A percentile compares a stretch with the other conserved stretches of the same genome.
phyloP scores from a whole-genome alignment of 2,797 vertebrate species.

The Peromyscus aztecus region DNA sequence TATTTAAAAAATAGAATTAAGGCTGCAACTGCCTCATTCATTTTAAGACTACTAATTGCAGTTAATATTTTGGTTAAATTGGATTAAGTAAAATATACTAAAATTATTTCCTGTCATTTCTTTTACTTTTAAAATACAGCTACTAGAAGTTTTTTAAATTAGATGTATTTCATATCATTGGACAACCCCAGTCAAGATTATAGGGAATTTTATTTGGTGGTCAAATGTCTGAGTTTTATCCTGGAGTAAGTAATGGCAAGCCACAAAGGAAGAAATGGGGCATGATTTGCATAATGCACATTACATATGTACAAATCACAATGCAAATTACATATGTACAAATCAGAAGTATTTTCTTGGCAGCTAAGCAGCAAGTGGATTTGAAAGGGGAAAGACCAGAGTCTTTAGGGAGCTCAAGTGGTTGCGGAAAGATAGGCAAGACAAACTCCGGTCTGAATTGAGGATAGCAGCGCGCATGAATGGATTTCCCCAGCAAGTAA shows the following conservation, averaged over 20 bases:
- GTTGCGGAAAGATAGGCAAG: neutral
- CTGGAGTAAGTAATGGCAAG: neutral
- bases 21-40: neutral
- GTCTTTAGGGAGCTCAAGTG: neutral
- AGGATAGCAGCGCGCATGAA: neutral
- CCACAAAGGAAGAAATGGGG: neutral
- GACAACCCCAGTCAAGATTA: neutral
- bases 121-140: neutral
- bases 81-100: neutral
- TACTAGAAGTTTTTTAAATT: neutral
- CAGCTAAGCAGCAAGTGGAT: neutral
- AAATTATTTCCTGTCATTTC: neutral
- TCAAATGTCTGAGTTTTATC: conserved; percentile 27
- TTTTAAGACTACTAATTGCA: neutral
- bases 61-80: neutral
- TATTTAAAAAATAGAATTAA: neutral
- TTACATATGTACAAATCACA: neutral
- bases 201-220: neutral
- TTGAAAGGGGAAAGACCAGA: neutral
- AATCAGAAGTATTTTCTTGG: conserved; percentile 14
- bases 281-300: neutral
- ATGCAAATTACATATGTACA: neutral
- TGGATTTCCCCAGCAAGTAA: neutral
- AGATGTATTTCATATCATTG: neutral
- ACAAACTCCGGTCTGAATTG: neutral